Base-by-base conservation (phyloP, 2,113 vertebrate species). In the Rhizomys pruinosus region DNA sequence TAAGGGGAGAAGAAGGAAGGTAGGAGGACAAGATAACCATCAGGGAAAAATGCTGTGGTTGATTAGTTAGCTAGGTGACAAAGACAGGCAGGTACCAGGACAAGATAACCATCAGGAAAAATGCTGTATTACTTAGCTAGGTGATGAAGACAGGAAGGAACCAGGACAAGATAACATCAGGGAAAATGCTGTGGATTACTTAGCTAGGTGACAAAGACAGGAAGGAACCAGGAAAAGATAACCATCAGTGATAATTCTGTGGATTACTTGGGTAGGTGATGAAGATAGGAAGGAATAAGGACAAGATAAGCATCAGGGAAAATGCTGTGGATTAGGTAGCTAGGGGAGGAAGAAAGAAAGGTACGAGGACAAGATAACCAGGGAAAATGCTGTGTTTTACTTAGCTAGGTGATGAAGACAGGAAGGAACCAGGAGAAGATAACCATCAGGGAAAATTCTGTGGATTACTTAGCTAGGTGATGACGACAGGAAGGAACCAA, bases 391-490 rank as follows among this genome's bases (percentile, higher is more conserved):
- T 90, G 47, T 20, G 64, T 63, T 34, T 92, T 82, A 34, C 32
- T 68, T 88, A 90, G 42, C 13, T 88, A 84, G 84, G 39, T 52
- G 92, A 19, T n/a, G 88, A 69, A 86, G 39, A 77, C 82, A 44
- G 59, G 71, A 86, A 57, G 29, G 57, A 77, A 61, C n/a, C 79
- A 19, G 7, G 72, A 63, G 11, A 66, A 82, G 71, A 17, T 84
- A 93, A 64, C 81, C 69, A 84, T 59, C 68, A 77, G 25, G 47
- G 72, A 89, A 89, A 84, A 91, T n/a, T 25, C 72, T 90, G 47
- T 20, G 64, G 69, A 37, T 92, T 82, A 34, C 32, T 68, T 88
- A 90, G 42, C 13, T 88, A 84, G 84, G 39, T 52, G 92, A 19
- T n/a, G 88, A 69, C 82, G 39, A 77, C 82, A 44, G 59, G 71